Percentiles rank a stretch among this genome's conserved stretches.
Evolutionary conservation across 2,113 vertebrate species (phyloP).

Genomic region (Copsychus sechellarum): DNA sequence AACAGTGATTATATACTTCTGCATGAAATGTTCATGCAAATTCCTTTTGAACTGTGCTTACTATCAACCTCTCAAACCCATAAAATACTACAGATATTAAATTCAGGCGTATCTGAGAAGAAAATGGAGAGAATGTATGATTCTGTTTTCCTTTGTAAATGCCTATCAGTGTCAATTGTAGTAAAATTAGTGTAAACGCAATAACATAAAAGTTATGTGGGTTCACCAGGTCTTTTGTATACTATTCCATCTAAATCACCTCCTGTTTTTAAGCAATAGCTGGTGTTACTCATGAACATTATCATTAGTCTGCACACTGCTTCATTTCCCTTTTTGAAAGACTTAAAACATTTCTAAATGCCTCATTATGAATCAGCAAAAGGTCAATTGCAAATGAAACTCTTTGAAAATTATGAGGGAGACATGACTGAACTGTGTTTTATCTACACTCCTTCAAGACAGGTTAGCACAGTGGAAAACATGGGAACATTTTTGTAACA

Average conservation of each 20-base stretch:
- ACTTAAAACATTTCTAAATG: constrained; percentile 15
- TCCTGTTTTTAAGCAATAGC: not conserved
- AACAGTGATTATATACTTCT: not conserved
- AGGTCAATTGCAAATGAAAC: constrained; percentile 47
- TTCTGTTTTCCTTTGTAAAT: not conserved
- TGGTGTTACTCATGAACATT: not conserved
- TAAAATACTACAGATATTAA: not conserved
- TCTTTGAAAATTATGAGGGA: not conserved
- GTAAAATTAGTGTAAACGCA: not conserved
- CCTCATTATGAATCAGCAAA: constrained; percentile 26
- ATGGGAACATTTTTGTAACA: not conserved
- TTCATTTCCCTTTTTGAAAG: not conserved
- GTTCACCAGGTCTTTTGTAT: not conserved
- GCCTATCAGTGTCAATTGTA: not conserved
- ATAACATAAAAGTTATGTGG: not conserved
- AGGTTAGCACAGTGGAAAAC: not conserved
- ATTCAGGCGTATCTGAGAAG: not conserved
- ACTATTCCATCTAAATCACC: not conserved
- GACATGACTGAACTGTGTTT: not conserved
- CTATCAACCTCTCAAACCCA: not conserved
- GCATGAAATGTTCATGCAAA: not conserved
- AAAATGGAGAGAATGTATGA: rapidly evolving
- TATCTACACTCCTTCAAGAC: not conserved
- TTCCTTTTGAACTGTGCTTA: not conserved
- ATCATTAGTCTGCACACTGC: not conserved